phyloP scores from a whole-genome alignment of 2,797 vertebrate genomes.

The Rhinella marina region DNA sequence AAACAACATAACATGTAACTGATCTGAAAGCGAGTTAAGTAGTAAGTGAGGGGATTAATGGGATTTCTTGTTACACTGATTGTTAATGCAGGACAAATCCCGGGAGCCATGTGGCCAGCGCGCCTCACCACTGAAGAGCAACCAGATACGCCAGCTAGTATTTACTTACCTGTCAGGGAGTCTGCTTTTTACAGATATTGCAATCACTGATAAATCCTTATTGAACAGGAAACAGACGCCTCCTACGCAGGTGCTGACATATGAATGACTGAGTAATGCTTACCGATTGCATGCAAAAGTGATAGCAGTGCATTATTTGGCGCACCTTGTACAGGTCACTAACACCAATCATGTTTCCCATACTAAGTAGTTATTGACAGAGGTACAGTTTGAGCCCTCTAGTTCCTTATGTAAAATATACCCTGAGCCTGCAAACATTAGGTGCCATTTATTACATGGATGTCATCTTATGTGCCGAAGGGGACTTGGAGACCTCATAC shows the following conservation, averaged over 20 bases:
- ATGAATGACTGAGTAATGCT: neutral
- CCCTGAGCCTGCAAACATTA: neutral
- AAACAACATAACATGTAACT: neutral
- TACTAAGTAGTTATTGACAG: neutral
- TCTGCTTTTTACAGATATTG: neutral
- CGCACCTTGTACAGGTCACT: neutral
- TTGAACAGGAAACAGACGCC: neutral
- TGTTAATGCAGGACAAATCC: neutral
- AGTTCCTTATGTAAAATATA: neutral
- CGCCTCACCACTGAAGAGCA: neutral
- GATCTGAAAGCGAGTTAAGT: neutral
- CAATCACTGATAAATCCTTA: neutral
- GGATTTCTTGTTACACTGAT: neutral
- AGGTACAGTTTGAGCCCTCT: neutral
- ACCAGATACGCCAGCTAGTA: neutral
- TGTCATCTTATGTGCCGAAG: neutral
- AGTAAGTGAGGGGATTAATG: neutral
- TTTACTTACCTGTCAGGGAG: neutral
- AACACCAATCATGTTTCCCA: neutral
- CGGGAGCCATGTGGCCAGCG: neutral
- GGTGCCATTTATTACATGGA: neutral
- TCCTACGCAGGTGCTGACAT: neutral
- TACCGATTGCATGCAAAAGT: neutral
- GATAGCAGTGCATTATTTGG: neutral
- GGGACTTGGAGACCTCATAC: neutral